Base-by-base conservation (phyloP, 2,113 vertebrate species). In the Phycodurus eques region DNA sequence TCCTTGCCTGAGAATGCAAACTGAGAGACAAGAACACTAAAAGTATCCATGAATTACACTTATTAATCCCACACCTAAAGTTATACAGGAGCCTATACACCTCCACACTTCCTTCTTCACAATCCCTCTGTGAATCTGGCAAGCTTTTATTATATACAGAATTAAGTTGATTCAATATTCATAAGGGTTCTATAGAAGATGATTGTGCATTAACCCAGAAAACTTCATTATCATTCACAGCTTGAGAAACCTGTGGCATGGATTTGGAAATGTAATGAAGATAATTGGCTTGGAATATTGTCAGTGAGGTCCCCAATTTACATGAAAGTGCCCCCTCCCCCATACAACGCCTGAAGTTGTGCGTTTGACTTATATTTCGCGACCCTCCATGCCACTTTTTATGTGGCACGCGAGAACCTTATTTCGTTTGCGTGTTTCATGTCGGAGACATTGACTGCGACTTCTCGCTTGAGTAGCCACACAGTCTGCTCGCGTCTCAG, bases 221-320 rank as follows among this genome's bases (percentile, higher is more conserved):
- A 87, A 87, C 88, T 86, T 89, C 88, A 90, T 91, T 88, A 89
- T 90, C 83, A 90, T 89, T 86, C 87, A 90, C 85, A 90, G 88
- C 89, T 90, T 90, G 89, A 90, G 83, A 91, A 91, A 90, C 82
- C 83, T 86, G 79, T 73, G 80, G 83, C 81, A 80, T 84, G 85
- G 78, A 88, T 89, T 88, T 83, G 75, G 85, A 88, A 89, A 89
- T 84, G 75, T 84, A 91, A 89, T 87, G 87, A 85, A 83, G 82
- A 88, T 88, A 85, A 88, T 89, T 88, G 88, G 88, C 87, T 84
- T 87, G 86, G 73, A 84, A 87, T 89, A 87, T 87, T 82, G 83
- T 79, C 75, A 88, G 87, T 79, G 81, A 85, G 84, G 81, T 80
- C 61, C 82, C 15, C 79, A 83, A 86, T 90, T 87, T 90, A 83